Evolutionary conservation across 2,888 invertebrate genomes (phyloP), one percentile per base, ranked within the genome.

Genomic region (Margaritifera margaritifera): DNA sequence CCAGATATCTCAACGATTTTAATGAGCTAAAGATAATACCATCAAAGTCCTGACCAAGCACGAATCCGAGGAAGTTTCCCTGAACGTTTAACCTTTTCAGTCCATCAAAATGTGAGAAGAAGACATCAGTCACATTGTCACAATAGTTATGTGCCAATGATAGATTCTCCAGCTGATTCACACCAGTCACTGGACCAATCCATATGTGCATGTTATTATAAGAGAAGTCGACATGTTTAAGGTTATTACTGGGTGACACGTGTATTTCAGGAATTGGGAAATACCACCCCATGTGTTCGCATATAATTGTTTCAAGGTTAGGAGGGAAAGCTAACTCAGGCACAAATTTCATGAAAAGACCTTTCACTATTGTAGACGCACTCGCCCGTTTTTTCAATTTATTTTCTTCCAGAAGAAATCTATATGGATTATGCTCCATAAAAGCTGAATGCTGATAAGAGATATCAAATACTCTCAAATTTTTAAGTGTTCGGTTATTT

Each of bases 101-200:
- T 20, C 42, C 58, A 24, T 50, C 42, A 50, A 66, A 31, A 27
- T 64, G 15, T 11, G 66, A 25, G 20, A 75, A 69, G 2, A 68
- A 22, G 19, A 24, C 59, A 1, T 42, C 6, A 27, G 62, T 42
- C 11, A 72, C 60, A 25, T 66, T 25, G 18, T 64, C 64, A 42
- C 70, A 73, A 2, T 62, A 70, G 58, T 73, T 75, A 56, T 63
- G 55, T 8, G 70, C 61, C 4, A 75, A 55, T 22, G 68, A 66
- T 18, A 73, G 25, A 27, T 65, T 50, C 6, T 68, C 54, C 24
- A 75, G 55, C 22, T 65, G 58, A 18, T 66, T 53, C n/a, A 60
- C 19, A 3, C 68, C 69, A 50, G 24, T 31, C 6, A 69, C 51
- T 20, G 75, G 67, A 2, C 71, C 72, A 42, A 52, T 56, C 69